phyloP scores from a whole-genome alignment of 2,888 invertebrate genomes.

The Fragum fragum region DNA sequence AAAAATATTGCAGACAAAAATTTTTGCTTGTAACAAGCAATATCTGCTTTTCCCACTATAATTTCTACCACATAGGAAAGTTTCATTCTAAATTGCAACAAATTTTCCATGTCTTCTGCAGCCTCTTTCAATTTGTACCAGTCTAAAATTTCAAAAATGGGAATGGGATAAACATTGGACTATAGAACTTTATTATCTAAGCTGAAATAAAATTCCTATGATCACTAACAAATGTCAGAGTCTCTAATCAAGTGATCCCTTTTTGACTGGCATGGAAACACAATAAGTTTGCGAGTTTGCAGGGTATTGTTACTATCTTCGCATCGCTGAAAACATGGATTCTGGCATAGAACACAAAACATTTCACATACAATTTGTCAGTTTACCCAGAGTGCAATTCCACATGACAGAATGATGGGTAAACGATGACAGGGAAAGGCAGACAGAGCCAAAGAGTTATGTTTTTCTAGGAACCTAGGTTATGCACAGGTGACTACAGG shows the following conservation, averaged over 20 bases:
- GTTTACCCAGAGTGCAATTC: conserved; percentile 37
- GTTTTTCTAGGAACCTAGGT: conserved; percentile 21
- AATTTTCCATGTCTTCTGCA: too few species aligned
- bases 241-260: neutral
- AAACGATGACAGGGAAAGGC: conserved; percentile 26
- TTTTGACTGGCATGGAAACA: conserved; percentile 6
- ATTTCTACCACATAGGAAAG: too few species aligned
- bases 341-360: conserved; percentile 18
- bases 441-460: conserved; percentile 20
- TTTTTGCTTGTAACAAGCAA: too few species aligned
- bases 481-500: conserved; percentile 25
- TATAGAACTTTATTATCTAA: too few species aligned
- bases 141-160: too few species aligned
- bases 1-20: too few species aligned
- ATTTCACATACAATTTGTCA: conserved; percentile 40
- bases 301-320: conserved; percentile 10
- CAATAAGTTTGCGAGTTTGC: conserved; percentile 12
- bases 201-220: too few species aligned
- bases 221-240: too few species aligned
- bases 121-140: too few species aligned
- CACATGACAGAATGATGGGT: conserved; percentile 33
- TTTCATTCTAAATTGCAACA: too few species aligned
- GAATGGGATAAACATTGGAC: too few species aligned
- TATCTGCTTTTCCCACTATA: too few species aligned
- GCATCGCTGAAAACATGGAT: conserved; percentile 19